Percentiles rank a stretch among this genome's conserved stretches.
Evolutionary conservation across 2,113 vertebrate genomes (phyloP).

Genomic region (Clarias magur): DNA sequence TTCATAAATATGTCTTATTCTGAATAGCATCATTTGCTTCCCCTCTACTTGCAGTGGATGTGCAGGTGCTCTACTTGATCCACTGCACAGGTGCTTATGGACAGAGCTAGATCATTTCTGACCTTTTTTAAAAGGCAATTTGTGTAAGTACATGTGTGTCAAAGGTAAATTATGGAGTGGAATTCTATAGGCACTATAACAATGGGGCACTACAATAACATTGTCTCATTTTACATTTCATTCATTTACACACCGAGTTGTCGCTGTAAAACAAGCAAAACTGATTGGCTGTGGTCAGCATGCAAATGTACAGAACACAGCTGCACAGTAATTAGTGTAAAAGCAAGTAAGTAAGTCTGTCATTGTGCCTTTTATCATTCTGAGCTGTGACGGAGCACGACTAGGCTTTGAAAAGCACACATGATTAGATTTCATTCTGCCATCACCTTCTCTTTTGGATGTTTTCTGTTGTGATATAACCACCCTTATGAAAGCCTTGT

Average conservation of each 20-base stretch:
- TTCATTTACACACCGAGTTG: neutral
- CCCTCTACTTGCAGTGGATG: neutral
- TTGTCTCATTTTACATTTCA: neutral
- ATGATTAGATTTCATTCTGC: constrained; percentile 3
- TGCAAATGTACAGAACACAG: constrained; percentile 37
- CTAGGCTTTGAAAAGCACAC: neutral
- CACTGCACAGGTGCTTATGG: neutral
- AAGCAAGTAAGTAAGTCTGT: constrained; percentile 16
- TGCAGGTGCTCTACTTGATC: neutral
- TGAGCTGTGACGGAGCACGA: constrained; percentile 8
- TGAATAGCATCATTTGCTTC: neutral
- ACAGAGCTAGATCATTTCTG: neutral
- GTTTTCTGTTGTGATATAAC: neutral
- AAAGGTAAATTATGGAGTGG: neutral
- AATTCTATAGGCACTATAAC: neutral
- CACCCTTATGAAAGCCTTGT: neutral
- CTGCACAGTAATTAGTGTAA: constrained; percentile 26
- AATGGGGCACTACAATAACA: neutral
- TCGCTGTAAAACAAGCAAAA: constrained; percentile 6
- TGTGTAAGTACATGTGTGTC: neutral
- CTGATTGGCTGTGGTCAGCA: constrained; percentile 8
- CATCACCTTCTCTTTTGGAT: neutral
- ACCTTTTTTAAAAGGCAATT: neutral
- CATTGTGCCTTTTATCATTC: constrained; percentile 30
- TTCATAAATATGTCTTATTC: neutral